These are phyloP conservation scores for Escarpia spicata DNA, from an alignment of 2,888 invertebrate species.

Conservation along the genomic window DNA sequence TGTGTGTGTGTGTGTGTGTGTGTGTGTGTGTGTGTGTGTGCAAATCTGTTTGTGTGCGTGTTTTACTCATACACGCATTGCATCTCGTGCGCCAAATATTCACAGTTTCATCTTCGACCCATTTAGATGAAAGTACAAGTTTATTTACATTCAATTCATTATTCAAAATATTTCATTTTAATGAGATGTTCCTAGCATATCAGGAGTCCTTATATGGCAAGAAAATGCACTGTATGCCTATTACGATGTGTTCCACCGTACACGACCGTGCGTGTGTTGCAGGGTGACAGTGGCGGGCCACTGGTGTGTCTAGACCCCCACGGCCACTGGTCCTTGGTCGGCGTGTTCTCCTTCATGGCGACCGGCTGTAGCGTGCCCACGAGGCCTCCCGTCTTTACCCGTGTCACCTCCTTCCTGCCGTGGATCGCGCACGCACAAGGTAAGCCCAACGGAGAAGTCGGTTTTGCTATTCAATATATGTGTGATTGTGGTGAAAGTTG, in stretches of 20 bases:
- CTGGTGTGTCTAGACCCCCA: constrained; percentile 49
- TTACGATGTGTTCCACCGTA: neutral
- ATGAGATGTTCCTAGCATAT: too few species aligned
- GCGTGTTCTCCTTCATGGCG: constrained; percentile 55
- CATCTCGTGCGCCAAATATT: neutral
- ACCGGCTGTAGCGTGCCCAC: constrained; percentile 52
- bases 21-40: too few species aligned
- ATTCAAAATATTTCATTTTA: too few species aligned
- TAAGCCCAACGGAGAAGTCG: constrained; percentile 33
- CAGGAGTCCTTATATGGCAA: too few species aligned
- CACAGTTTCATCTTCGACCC: neutral
- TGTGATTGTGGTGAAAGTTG: too few species aligned
- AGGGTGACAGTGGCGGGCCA: constrained; percentile 62
- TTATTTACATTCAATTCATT: neutral
- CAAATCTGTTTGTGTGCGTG: too few species aligned
- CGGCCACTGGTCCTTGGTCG: constrained; percentile 49
- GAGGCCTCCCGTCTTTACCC: constrained; percentile 56
- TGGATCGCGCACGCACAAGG: constrained; percentile 55
- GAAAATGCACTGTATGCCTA: neutral
- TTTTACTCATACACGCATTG: too few species aligned
- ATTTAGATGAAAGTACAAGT: neutral
- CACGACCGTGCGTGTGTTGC: neutral
- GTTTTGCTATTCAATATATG: neutral
- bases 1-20: too few species aligned
- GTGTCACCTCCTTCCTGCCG: constrained; percentile 45